These are phyloP conservation scores for Synergus itoensis DNA, from an alignment of 2,888 invertebrate species.

Conservation along the genomic window DNA sequence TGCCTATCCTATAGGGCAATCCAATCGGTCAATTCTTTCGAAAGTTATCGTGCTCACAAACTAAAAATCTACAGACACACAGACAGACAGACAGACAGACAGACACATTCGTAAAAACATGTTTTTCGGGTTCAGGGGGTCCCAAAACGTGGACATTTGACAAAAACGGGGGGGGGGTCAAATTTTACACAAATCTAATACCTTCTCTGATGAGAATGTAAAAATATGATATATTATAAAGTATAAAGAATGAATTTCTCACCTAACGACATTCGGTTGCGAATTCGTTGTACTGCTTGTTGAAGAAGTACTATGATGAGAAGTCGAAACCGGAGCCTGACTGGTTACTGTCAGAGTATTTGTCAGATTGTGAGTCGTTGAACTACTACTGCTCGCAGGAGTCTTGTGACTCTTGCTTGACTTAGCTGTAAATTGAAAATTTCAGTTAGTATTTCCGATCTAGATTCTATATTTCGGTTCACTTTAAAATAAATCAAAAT, in stretches of 20 bases:
- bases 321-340: conserved; percentile 65
- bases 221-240: background rate
- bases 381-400: conserved; percentile 70
- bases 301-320: conserved; percentile 66
- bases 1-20: too few species aligned
- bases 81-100: too few species aligned
- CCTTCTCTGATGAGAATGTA: too few species aligned
- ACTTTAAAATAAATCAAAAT: background rate
- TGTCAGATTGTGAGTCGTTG: conserved; percentile 68
- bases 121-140: too few species aligned
- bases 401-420: conserved; percentile 76
- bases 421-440: conserved; percentile 67
- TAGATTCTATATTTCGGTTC: background rate
- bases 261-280: conserved; percentile 76
- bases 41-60: too few species aligned
- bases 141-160: too few species aligned
- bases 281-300: conserved; percentile 71
- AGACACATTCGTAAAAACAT: too few species aligned
- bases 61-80: too few species aligned
- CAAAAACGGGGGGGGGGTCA: too few species aligned
- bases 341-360: conserved; percentile 65
- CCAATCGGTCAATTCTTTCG: too few species aligned
- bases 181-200: too few species aligned
- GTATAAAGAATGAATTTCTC: conserved; percentile 44
- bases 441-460: background rate